These are phyloP conservation scores for Sebastes kiyomatsui DNA, from an alignment of 2,797 vertebrate species.

Conservation along the genomic window DNA sequence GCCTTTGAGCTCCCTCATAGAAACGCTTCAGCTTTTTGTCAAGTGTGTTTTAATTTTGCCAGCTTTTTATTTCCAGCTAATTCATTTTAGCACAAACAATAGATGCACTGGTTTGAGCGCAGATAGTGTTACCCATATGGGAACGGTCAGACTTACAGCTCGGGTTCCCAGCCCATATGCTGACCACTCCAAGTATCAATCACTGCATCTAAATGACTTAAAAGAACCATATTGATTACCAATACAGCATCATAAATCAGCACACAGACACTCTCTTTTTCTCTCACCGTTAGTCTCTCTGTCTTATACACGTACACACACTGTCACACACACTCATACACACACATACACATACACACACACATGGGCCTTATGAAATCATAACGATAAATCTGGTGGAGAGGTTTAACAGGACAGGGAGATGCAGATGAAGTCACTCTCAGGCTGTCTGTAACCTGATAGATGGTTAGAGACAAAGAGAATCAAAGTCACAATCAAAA, in stretches of 20 bases:
- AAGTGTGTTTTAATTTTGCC: constrained; percentile 8
- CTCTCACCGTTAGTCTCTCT: constrained; percentile 5
- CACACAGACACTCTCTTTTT: constrained; percentile 31
- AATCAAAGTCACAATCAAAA: constrained; percentile 6
- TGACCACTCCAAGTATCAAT: constrained; percentile 75
- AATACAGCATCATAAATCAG: constrained; percentile 78
- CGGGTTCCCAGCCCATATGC: constrained; percentile 75
- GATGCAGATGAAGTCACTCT: constrained; percentile 60
- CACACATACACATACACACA: constrained; percentile 4
- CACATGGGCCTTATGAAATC: constrained; percentile 18
- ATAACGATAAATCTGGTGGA: constrained; percentile 50
- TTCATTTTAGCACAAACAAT: constrained; percentile 72
- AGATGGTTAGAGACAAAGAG: constrained; percentile 6
- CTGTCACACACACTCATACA: background rate
- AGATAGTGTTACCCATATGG: constrained; percentile 76
- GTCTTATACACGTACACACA: background rate
- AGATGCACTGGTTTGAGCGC: constrained; percentile 56
- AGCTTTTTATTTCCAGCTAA: constrained; percentile 69
- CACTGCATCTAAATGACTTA: constrained; percentile 74
- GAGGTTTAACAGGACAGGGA: constrained; percentile 7
- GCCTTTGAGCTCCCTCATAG: background rate
- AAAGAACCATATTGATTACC: constrained; percentile 81
- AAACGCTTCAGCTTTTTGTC: constrained; percentile 1
- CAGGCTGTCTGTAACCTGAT: constrained; percentile 37
- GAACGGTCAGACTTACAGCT: constrained; percentile 66